A percentile compares a stretch with the other conserved stretches of the same genome.
Conservation (phyloP, 35 echinoderm and acorn worm genomes). For the Apostichopus japonicus region DNA sequence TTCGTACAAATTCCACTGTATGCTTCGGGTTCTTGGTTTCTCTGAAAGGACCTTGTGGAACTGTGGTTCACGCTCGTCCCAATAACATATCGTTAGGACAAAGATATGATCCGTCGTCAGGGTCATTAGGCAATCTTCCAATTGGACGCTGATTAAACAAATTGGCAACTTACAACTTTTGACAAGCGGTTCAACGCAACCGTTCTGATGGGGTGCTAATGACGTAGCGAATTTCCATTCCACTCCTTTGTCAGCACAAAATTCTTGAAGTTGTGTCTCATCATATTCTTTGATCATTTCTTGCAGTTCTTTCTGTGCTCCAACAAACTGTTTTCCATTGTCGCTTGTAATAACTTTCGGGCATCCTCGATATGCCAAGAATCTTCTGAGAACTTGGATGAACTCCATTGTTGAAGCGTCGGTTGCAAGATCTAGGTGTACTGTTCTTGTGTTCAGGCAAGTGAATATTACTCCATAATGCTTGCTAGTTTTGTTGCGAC, state of each 20-base stretch:
- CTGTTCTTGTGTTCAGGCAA: slow-evolving; percentile 59
- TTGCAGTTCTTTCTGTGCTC: slow-evolving; percentile 52
- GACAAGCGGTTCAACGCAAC: slow-evolving; percentile 60
- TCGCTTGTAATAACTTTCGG: slow-evolving; percentile 30
- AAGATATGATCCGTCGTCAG: slow-evolving; percentile 50
- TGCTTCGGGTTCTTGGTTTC: slow-evolving; percentile 57
- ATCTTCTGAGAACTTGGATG: slow-evolving; percentile 65
- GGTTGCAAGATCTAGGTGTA: slow-evolving; percentile 66
- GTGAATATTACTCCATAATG: slow-evolving; percentile 73
- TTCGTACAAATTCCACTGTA: slow-evolving; percentile 66
- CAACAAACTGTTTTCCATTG: slow-evolving; percentile 63
- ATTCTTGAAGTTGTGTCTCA: slow-evolving; percentile 42
- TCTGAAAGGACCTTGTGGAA: slow-evolving; percentile 66
- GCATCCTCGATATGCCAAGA: slow-evolving; percentile 49
- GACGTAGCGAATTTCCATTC: slow-evolving; percentile 61
- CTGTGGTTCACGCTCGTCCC: slow-evolving; percentile 43
- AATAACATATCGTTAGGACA: slow-evolving; percentile 73
- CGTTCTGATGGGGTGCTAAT: slow-evolving; percentile 70
- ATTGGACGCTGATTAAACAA: too few relatives aligned
- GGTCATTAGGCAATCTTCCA: too few relatives aligned
- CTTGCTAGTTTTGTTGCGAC: slow-evolving; percentile 58
- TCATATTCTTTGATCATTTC: slow-evolving; percentile 58
- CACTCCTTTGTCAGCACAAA: slow-evolving; percentile 47
- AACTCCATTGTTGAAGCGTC: slow-evolving; percentile 73
- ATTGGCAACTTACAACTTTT: slow-evolving; percentile 79